phyloP scores from a whole-genome alignment of 1,140 invertebrate species.

The Pseudomyrmex gracilis region DNA sequence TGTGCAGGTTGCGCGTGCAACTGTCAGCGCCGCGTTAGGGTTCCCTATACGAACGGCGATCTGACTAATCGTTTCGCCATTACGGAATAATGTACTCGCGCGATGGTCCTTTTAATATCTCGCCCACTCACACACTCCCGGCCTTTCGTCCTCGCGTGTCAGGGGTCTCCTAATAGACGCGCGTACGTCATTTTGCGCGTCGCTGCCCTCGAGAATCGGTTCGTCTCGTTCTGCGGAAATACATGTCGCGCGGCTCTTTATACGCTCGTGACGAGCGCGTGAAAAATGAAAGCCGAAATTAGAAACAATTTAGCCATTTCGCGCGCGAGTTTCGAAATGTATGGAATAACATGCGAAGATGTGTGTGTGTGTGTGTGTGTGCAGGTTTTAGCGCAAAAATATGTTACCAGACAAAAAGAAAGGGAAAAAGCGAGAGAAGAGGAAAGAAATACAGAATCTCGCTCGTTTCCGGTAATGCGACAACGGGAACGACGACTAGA shows the following conservation, averaged over 20 bases:
- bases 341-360: background rate
- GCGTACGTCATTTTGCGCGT: slow-evolving; percentile 53
- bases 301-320: background rate
- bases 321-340: background rate
- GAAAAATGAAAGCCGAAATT: background rate
- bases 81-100: slow-evolving; percentile 82
- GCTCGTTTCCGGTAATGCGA: slow-evolving; percentile 64
- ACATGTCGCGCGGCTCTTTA: slow-evolving; percentile 1
- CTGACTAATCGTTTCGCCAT: slow-evolving; percentile 84
- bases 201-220: background rate
- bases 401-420: background rate
- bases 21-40: slow-evolving; percentile 79
- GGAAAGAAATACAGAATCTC: slow-evolving; percentile 10
- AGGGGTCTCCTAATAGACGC: slow-evolving; percentile 18
- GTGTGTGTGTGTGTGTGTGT: too few species aligned
- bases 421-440: background rate
- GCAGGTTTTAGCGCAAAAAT: background rate
- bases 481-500: slow-evolving; percentile 49
- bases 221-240: slow-evolving; percentile 35
- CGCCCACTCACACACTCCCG: background rate
- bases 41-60: slow-evolving; percentile 51
- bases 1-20: slow-evolving; percentile 83
- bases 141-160: slow-evolving; percentile 15
- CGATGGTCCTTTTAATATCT: slow-evolving; percentile 57
- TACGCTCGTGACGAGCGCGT: background rate